Evolutionary conservation across 2,113 vertebrate genomes (phyloP).

Genomic region (Sigmodon hispidus): DNA sequence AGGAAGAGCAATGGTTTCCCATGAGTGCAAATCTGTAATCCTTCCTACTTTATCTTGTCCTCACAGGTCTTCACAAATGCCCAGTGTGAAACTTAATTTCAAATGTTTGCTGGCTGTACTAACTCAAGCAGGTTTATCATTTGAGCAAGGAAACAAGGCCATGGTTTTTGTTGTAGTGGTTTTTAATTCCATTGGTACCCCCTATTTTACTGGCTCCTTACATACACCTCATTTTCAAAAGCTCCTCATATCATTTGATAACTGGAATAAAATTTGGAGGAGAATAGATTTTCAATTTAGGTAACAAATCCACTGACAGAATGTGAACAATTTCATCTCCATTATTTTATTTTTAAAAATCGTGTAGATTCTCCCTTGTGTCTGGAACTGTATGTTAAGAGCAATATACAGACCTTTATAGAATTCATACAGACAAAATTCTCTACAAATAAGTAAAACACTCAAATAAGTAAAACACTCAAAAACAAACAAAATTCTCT

Average conservation of each 20-base stretch:
- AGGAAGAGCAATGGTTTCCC: not conserved
- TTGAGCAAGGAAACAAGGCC: not conserved
- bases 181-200: not conserved
- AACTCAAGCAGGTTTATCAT: not conserved
- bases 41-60: not conserved
- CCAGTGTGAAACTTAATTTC: not conserved
- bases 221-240: not conserved
- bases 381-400: not conserved
- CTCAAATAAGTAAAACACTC: too few relatives aligned
- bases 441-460: not conserved
- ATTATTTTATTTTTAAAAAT: not conserved
- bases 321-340: not conserved
- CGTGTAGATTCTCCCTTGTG: not conserved
- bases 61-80: not conserved
- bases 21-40: not conserved
- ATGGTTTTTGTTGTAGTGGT: not conserved
- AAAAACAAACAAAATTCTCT: not conserved
- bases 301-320: not conserved
- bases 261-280: not conserved
- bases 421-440: not conserved
- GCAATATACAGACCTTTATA: not conserved
- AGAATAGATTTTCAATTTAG: not conserved
- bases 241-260: not conserved
- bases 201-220: not conserved
- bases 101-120: not conserved